These are phyloP conservation scores for Thamnophis sirtalis DNA, from an alignment of 2,113 vertebrate species.

Conservation along the genomic window DNA sequence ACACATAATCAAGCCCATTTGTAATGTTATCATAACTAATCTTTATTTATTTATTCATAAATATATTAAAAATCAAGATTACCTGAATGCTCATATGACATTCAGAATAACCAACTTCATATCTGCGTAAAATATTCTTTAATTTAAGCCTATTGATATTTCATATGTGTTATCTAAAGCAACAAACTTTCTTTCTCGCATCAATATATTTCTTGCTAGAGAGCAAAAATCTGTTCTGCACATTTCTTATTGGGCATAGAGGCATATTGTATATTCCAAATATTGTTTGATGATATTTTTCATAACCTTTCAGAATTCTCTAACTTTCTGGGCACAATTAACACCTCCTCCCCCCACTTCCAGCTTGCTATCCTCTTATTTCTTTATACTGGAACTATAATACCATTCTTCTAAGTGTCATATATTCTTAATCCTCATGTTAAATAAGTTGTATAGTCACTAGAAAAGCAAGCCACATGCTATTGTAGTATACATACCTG, in stretches of 20 bases:
- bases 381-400: not conserved
- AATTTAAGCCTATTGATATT: not conserved
- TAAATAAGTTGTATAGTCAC: not conserved
- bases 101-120: not conserved
- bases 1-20: not conserved
- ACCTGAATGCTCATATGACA: not conserved
- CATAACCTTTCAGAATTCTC: not conserved
- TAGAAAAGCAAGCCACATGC: not conserved
- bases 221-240: not conserved
- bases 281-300: not conserved
- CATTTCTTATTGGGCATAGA: not conserved
- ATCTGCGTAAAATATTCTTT: not conserved
- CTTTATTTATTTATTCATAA: not conserved
- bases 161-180: not conserved
- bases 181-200: not conserved
- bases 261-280: not conserved
- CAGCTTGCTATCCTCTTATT: not conserved
- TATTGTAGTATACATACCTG: not conserved
- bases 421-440: not conserved
- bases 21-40: not conserved
- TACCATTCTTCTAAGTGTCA: not conserved
- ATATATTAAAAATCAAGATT: not conserved
- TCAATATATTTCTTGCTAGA: not conserved
- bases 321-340: not conserved
- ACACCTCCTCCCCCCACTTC: not conserved